Base-by-base conservation (phyloP, 2,113 vertebrate genomes). In the Corythornis vintsioides region DNA sequence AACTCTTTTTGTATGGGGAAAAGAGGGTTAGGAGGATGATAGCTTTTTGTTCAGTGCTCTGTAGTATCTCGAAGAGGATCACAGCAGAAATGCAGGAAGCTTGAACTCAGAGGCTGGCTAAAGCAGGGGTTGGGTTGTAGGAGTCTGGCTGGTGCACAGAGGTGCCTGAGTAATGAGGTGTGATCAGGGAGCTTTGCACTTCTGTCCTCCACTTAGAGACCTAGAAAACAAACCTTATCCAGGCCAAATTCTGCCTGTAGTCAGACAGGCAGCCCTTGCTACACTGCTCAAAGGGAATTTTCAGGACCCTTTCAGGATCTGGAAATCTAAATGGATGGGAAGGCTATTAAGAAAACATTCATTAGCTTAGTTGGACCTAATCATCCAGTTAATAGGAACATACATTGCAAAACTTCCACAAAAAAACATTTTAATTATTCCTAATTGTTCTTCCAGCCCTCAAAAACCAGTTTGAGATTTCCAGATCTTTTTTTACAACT, bases 351-450 rank as follows among this genome's bases (percentile, higher is more conserved):
- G 83, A 92, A 93, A 95, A 81, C 82, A 64, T 74, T 88, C 28
- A 92, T 95, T 94, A 94, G 45, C 64, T 94, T 69, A 77, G 53
- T 53, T 94, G 87, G 80, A 56, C 95, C 60, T 93, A 83, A 60
- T 71, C 24, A 75, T 65, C 72, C 92, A 73, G 60, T 80, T 86
- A 55, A 94, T 85, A 56, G 26, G 15, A 82, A 82, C 53, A 78
- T 22, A 43, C 17, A 70, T 95, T 94, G 57, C 65, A 77, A 95
- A 94, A 92, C 78, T 86, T 53, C 55, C 67, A 90, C 67, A 83
- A 91, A 92, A 92, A 92, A 95, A 66, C 89, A 91, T 83, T 85
- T 89, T 89, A 87, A 90, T 95, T 88, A 87, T 87, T 94, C 57
- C 76, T 92, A 86, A 92, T 86, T 91, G 73, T 83, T 87, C 75